Conservation (phyloP, 1,140 invertebrate genomes). For the Hyles euphorbiae region DNA sequence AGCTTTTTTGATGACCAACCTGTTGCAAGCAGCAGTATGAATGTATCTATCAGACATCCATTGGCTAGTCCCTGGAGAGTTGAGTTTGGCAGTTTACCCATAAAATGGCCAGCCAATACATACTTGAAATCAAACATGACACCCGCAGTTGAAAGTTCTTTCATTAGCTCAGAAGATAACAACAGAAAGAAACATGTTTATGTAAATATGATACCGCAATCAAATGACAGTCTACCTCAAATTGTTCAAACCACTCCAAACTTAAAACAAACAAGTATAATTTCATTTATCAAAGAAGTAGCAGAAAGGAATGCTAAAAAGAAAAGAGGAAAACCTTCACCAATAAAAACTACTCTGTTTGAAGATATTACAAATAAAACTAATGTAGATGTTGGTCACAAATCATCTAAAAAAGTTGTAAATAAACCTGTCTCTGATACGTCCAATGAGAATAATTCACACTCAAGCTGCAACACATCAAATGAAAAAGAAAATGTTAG, state of each 20-base stretch:
- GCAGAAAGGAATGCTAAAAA: slow-evolving; percentile 51
- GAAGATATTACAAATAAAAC: slow-evolving; percentile 19
- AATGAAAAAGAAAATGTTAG: slow-evolving; percentile 30
- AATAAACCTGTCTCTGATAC: slow-evolving; percentile 12
- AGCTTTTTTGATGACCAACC: slow-evolving; percentile 66
- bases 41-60: slow-evolving; percentile 48
- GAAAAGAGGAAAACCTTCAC: slow-evolving; percentile 43
- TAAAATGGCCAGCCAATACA: slow-evolving; percentile 60
- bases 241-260: slow-evolving; percentile 30
- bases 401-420: slow-evolving; percentile 24
- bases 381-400: slow-evolving; percentile 9
- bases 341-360: slow-evolving; percentile 45
- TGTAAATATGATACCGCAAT: slow-evolving; percentile 47
- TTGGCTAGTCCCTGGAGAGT: slow-evolving; percentile 60
- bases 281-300: slow-evolving; percentile 66
- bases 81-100: slow-evolving; percentile 60
- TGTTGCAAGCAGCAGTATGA: slow-evolving; percentile 63
- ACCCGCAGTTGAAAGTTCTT: slow-evolving; percentile 62
- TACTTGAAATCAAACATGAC: slow-evolving; percentile 69
- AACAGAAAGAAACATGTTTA: slow-evolving; percentile 66
- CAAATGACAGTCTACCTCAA: slow-evolving; percentile 36
- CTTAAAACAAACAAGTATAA: slow-evolving; percentile 61
- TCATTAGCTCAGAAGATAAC: slow-evolving; percentile 50
- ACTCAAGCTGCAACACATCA: slow-evolving; percentile 16
- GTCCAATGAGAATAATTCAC: slow-evolving; percentile 12